Conservation (phyloP, 2,888 invertebrate genomes). For the Coronaproctus castanopsis region DNA sequence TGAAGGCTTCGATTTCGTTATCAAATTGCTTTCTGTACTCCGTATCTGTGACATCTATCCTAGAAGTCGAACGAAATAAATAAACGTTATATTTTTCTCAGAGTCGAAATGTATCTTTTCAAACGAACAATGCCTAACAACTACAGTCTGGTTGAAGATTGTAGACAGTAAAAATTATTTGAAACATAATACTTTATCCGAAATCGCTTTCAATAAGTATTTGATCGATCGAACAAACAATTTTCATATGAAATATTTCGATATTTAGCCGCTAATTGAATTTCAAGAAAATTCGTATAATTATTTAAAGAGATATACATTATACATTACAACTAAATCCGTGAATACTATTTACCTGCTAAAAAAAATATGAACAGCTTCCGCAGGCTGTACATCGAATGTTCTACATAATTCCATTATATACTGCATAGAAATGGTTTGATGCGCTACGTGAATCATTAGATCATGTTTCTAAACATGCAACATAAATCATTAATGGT, state of each 20-base stretch:
- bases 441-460: constrained; percentile 92
- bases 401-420: constrained; percentile 89
- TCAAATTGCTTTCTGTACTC: constrained; percentile 85
- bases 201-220: too few relatives aligned
- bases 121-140: not conserved
- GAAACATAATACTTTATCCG: too few relatives aligned
- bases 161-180: too few relatives aligned
- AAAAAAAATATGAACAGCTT: constrained; percentile 78
- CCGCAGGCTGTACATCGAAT: constrained; percentile 73
- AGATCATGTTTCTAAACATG: constrained; percentile 64
- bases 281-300: too few relatives aligned
- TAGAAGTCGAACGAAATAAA: constrained; percentile 27
- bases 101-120: not conserved
- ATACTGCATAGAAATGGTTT: constrained; percentile 97
- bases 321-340: too few relatives aligned
- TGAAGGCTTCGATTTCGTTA: constrained; percentile 75
- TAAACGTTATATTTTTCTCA: constrained; percentile 1
- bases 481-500: not conserved
- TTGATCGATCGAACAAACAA: too few relatives aligned
- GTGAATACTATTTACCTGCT: constrained; percentile 28
- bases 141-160: not conserved
- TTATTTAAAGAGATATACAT: not conserved
- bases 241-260: too few relatives aligned
- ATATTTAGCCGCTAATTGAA: too few relatives aligned
- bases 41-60: constrained; percentile 82